A percentile compares a stretch with the other conserved stretches of the same genome.
phyloP scores from a whole-genome alignment of 1,140 invertebrate species.

The Eupristina koningsbergeri region DNA sequence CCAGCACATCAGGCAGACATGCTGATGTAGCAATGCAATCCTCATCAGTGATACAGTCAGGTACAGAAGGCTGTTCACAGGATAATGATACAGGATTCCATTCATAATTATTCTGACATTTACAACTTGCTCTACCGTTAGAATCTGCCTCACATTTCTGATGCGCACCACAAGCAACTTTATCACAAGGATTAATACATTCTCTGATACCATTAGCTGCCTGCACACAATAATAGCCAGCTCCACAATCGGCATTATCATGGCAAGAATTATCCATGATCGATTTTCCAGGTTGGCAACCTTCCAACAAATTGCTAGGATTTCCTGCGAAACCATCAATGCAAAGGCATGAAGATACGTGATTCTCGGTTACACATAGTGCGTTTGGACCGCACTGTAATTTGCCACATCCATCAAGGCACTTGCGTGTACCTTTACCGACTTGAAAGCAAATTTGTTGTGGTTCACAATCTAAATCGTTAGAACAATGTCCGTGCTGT shows the following conservation, averaged over 20 bases:
- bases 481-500: slow-evolving; percentile 81
- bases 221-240: slow-evolving; percentile 77
- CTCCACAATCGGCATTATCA: slow-evolving; percentile 80
- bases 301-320: slow-evolving; percentile 82
- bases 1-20: slow-evolving; percentile 87
- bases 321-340: slow-evolving; percentile 85
- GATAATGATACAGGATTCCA: slow-evolving; percentile 86
- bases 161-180: slow-evolving; percentile 85
- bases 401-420: slow-evolving; percentile 89
- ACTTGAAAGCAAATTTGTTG: slow-evolving; percentile 90
- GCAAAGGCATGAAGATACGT: slow-evolving; percentile 89
- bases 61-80: slow-evolving; percentile 89
- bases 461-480: slow-evolving; percentile 85
- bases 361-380: slow-evolving; percentile 85
- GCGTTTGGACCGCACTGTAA: slow-evolving; percentile 92
- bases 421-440: slow-evolving; percentile 83
- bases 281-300: slow-evolving; percentile 81
- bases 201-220: slow-evolving; percentile 76
- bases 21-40: slow-evolving; percentile 81
- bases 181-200: slow-evolving; percentile 85
- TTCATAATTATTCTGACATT: slow-evolving; percentile 82
- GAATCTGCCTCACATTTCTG: slow-evolving; percentile 83
- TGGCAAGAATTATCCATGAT: slow-evolving; percentile 75
- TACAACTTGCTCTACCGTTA: slow-evolving; percentile 80
- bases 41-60: slow-evolving; percentile 81